phyloP scores from a whole-genome alignment of 1,140 invertebrate genomes.

The Drosophila yakuba region DNA sequence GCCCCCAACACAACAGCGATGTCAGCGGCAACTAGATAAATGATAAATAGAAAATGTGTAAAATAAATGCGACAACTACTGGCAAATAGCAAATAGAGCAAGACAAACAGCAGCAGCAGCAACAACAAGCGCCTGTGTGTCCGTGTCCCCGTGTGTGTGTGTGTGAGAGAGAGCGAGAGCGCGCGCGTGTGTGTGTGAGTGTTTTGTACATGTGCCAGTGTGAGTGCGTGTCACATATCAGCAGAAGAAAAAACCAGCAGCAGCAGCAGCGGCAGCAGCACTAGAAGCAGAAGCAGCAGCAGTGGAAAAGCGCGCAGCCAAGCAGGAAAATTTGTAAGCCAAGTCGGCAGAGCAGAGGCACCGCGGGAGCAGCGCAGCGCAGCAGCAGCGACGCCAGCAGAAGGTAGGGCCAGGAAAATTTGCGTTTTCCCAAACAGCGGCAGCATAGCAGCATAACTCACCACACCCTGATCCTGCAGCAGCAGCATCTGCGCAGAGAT shows the following conservation, averaged over 20 bases:
- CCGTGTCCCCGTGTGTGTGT: slow-evolving; percentile 34
- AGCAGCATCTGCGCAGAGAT: slow-evolving; percentile 71
- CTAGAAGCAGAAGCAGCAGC: slow-evolving; percentile 33
- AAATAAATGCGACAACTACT: slow-evolving; percentile 28
- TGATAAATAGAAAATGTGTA: slow-evolving; percentile 40
- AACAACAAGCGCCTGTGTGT: slow-evolving; percentile 39
- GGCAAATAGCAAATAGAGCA: slow-evolving; percentile 28
- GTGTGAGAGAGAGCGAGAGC: slow-evolving; percentile 18
- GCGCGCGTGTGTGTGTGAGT: slow-evolving; percentile 43
- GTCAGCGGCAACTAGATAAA: slow-evolving; percentile 28
- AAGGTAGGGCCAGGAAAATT: slow-evolving; percentile 70
- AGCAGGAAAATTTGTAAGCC: slow-evolving; percentile 53
- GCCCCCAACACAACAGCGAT: slow-evolving; percentile 11
- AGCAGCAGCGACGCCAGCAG: slow-evolving; percentile 63
- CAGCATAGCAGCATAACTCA: slow-evolving; percentile 68
- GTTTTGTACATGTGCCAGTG: slow-evolving; percentile 47
- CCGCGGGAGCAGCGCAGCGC: slow-evolving; percentile 24
- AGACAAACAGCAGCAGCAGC: slow-evolving; percentile 31
- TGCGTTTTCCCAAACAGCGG: slow-evolving; percentile 56
- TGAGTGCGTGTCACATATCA: slow-evolving; percentile 70
- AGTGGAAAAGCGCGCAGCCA: slow-evolving; percentile 59
- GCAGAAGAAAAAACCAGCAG: slow-evolving; percentile 21
- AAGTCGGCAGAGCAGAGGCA: slow-evolving; percentile 28
- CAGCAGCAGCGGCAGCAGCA: slow-evolving; percentile 28
- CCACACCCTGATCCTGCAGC: slow-evolving; percentile 84